These are phyloP conservation scores for Myrmecobius fasciatus DNA, from an alignment of 2,113 vertebrate species.

Conservation along the genomic window DNA sequence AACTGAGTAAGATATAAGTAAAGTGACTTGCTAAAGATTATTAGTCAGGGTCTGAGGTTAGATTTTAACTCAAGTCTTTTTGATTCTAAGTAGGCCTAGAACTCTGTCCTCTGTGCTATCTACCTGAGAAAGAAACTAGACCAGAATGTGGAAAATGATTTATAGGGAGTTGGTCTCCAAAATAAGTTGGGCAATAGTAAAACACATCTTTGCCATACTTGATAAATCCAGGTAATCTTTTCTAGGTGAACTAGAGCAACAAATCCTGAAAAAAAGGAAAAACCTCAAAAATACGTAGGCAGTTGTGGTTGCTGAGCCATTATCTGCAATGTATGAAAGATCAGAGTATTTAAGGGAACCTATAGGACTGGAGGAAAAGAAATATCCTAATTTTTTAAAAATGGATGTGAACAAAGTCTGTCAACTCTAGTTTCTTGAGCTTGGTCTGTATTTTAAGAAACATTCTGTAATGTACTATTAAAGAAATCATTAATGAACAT, in stretches of 20 bases:
- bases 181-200: not conserved
- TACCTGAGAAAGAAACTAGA: not conserved
- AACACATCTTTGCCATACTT: not conserved
- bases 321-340: not conserved
- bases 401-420: not conserved
- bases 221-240: not conserved
- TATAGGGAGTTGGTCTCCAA: not conserved
- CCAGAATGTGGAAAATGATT: not conserved
- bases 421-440: not conserved
- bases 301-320: not conserved
- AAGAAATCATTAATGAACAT: not conserved
- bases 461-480: not conserved
- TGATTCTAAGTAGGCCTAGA: not conserved
- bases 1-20: not conserved
- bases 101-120: not conserved
- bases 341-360: not conserved
- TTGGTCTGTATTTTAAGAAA: not conserved
- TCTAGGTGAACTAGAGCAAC: not conserved
- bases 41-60: not conserved
- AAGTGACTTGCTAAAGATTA: not conserved
- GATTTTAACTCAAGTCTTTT: not conserved
- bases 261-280: not conserved
- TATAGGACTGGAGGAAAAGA: not conserved
- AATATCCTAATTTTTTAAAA: not conserved
- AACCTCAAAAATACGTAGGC: not conserved